Base-by-base conservation (phyloP, 2,113 vertebrate genomes). In the Leptobrachium ailaonicum region DNA sequence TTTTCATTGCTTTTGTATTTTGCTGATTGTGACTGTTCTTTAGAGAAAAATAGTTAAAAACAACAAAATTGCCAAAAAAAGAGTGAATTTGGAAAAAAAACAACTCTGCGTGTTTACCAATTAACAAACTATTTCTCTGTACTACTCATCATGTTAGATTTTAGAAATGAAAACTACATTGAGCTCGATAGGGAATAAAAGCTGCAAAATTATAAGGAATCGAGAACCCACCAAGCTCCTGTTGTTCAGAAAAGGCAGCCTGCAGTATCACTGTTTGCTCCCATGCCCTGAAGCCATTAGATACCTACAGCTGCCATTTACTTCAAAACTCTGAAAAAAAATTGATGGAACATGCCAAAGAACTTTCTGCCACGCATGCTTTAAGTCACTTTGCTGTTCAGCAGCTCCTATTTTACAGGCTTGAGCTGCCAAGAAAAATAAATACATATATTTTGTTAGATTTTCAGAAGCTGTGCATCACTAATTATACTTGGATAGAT, bases 181-280 rank as follows among this genome's bases (percentile, higher is more conserved):
- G 71, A 32, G 42, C 64, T 82, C 69, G 66, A 75, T 73, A 10
- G 79, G 70, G 83, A 85, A 82, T 88, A 66, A 86, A 89, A 87
- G 70, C 44, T 84, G 86, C 84, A 88, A 79, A 83, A 83, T 82
- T 77, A 70, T 62, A 77, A 45, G 67, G 13, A 70, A 77, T 71
- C 76, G 71, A 71, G 68, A 66, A 71, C 76, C 67, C 76, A 71
- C 56, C 56, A 78, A 63, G 76, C 56, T 78, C 71, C 76, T 71
- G 54, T 78, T 71, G 67, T 71, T 42, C 71, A 50, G 62, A 47
- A 77, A 71, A 78, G 66, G 67, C 76, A 45, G 50, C 75, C 44
- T 47, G 58, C 66, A 77, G 75, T 66, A 77, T 70, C 54, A 44
- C 66, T 71, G 67, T 78, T 78, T 78, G 67, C 56, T 78, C 56